Evolutionary conservation across 2,888 invertebrate genomes (phyloP), one percentile per base, ranked within the genome.

Genomic region (Galerucella pusilla): DNA sequence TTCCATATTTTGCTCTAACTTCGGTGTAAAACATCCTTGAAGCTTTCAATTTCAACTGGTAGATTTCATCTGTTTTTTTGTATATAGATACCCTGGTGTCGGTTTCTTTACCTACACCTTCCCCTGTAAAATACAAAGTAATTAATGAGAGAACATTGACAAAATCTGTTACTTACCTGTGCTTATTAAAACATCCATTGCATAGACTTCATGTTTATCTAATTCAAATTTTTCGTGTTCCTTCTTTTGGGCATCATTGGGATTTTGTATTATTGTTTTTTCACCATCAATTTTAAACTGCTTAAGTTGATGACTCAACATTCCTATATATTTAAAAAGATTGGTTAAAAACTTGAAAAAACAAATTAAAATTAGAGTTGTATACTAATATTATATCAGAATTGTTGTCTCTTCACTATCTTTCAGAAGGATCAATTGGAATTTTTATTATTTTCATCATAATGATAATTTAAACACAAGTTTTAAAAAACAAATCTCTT

Each of bases 211-310:
- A 88, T 98, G 94, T 71, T 95, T 94, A 86, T 98, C 98, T 87
- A 99, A 93, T 76, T 95, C 96, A 85, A 94, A 96, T 87, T 98
- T 98, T 88, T 99, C 99, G 87, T 98, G 97, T 85, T 99, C 99
- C 86, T 97, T 97, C 83, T 95, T 94, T 87, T 98, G 98, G 45
- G 96, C 94, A 86, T 99, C 99, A 81, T 95, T 96, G 25, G 99
- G 99, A 89, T 99, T 99, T 77, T 98, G 96, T 84, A 97, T 97
- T 81, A 97, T 96, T 35, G 96, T 95, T 89, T 99, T 99, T 84
- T 98, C 98, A 20, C 99, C 99, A 88, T 99, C 98, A 86, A 98
- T 98, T 87, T 96, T 94, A 88, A 96, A 96, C 87, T 97, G 97
- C 88, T 98, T 97, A 79, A 99, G 89, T 86, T 99, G 97, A 88